Evolutionary conservation across 2,113 vertebrate species (phyloP), one percentile per base, ranked within the genome.

Genomic region (Chaenocephalus aceratus): DNA sequence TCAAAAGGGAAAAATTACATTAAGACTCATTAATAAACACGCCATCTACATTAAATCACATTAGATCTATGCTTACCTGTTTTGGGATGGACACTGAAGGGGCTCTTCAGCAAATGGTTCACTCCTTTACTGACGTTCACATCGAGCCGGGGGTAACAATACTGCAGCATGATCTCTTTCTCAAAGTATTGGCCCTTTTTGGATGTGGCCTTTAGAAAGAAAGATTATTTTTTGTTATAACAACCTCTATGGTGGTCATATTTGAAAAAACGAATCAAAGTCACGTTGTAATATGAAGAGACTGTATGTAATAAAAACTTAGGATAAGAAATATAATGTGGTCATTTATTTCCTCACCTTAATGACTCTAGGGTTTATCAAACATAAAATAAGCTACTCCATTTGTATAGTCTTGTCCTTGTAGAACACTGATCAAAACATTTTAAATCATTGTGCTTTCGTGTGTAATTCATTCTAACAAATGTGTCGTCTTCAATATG

Each of bases 41-140:
- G 1, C 8, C 14, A 12, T 7, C 10, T 21, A 44, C 3, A 36
- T 65, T 48, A 21, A 36, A 66, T 16, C 44, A 36, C 10, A 16
- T 53, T 9, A 54, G 12, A 69, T 63, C 6, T n/a, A 9, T 10
- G 16, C 65, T 85, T 41, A 97, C 97, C 97, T 60, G 98, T 99
- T 93, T 98, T 99, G 54, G 98, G 98, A 84, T 99, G 98, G 21
- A 99, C 96, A 10, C 97, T 99, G 86, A 99, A 99, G 6, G 98
- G 98, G 86, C 97, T 99, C 91, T 99, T 99, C 79, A 99, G 93
- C 81, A 99, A 93, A 74, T 99, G 98, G 83, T 96, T 97, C 1
- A 99, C 84, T 2, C 97, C 97, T 93, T 97, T 99, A 90, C 97
- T 99, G 93, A 99, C 98, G 0, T 98, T 98, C 49, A 97, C 91